Base-by-base conservation (phyloP, 2,113 vertebrate genomes). In the Coptodon rendalli region DNA sequence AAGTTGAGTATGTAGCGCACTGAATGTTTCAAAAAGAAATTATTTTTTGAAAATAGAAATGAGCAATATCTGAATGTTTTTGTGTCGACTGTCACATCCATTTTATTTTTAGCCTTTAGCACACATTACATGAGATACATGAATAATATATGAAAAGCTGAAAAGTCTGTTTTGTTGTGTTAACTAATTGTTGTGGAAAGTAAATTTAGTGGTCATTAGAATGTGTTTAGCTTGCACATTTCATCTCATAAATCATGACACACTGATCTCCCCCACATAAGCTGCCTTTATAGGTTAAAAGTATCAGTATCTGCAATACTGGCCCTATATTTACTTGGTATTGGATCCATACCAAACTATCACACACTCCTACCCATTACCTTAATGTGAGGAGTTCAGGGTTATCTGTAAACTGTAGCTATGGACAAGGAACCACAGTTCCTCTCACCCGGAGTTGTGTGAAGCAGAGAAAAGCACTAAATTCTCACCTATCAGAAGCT, bases 261-360 rank as follows among this genome's bases (percentile, higher is more conserved):
- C 61, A 66, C 10, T 1, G 2, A 38, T 66, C 31, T 66, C 61
- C 2, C 17, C 6, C 10, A 38, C 61, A n/a, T 66, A 38, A 66
- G 17, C 61, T 66, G 61, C 31, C 59, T 36, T 12, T 63, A 63
- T 63, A 63, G 59, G 59, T 66, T 38, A 66, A 66, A 66, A n/a
- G 61, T 66, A 38, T 66, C 10, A 0, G 17, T 66, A 63, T 63
- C 0, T 1, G 17, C 6, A 63, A n/a, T 36, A 66, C 1, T 7
- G 17, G 34, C 10, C 31, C 10, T 3, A 66, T 7, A n/a, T 38
- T 66, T 66, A 38, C 1, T 66, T 38, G 6, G 61, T n/a, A 38
- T 66, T 36, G 31, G 61, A n/a, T 38, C 61, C 31, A 36, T 66
- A 66, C 61, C 61, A 66, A 38, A 66, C 31, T 66, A n/a, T 38